Evolutionary conservation across 2,113 vertebrate genomes (phyloP), one percentile per base, ranked within the genome.

Genomic region (Siniperca chuatsi): DNA sequence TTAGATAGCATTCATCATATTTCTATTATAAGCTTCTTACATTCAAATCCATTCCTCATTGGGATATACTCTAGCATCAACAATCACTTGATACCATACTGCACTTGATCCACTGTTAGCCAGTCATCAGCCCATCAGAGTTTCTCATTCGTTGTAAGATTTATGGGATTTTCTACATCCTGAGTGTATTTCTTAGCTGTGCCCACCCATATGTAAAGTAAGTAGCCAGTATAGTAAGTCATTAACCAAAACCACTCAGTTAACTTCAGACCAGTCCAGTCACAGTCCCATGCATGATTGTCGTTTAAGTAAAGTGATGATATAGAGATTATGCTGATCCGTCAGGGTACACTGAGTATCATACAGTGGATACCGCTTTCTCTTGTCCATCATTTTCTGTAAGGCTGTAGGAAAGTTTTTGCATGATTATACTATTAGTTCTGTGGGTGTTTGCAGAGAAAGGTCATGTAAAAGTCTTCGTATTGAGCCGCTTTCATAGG

Each of bases 401-500:
- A 52, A 61, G 57, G 54, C 29, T 70, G 79, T 21, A 0, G 21
- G 23, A 77, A 79, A 54, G 25, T 72, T 29, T 29, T 29, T 62
- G 8, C 3, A 8, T 64, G 65, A 64, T 85, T n/a, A 29, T 35
- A 21, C 50, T 73, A 55, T 80, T 69, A 71, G 75, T 75, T 74
- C 40, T 55, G 48, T 48, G 4, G 21, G 65, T 83, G 69, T 90
- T 87, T 69, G 70, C 76, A 62, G 35, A 75, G 71, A 84, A 69
- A 89, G 81, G 88, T 93, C 83, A 86, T 75, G 72, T 83, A 68
- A 90, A 86, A 84, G 86, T 88, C 82, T 77, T 67, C 29, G 72
- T 90, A 89, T 90, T 85, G 89, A 92, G 82, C 81, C 83, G 86
- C 81, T 82, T 86, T 92, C 81, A 82, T n/a, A 35, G 13, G 50